A percentile compares a stretch with the other conserved stretches of the same genome.
phyloP scores from a whole-genome alignment of 2,113 vertebrate genomes.

The Pollachius pollachius region DNA sequence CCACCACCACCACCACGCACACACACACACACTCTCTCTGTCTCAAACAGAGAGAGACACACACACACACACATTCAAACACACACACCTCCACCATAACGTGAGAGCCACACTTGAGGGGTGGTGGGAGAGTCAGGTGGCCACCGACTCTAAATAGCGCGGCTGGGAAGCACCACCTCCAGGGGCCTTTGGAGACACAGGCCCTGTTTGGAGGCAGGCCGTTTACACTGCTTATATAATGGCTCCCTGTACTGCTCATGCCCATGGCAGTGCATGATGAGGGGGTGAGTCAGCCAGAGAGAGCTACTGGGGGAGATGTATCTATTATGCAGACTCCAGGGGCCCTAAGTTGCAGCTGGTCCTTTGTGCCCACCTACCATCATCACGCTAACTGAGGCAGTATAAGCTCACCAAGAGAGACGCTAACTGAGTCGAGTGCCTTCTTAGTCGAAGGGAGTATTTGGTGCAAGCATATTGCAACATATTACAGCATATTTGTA shows the following conservation, averaged over 20 bases:
- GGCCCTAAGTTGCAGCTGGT: slow-evolving; percentile 24
- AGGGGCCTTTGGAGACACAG: slow-evolving; percentile 1
- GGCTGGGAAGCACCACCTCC: slow-evolving; percentile 16
- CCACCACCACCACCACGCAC: too few relatives aligned
- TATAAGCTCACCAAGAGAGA: too few relatives aligned
- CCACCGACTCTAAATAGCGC: slow-evolving; percentile 27
- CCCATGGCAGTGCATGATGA: slow-evolving; percentile 30
- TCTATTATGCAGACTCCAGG: slow-evolving; percentile 56
- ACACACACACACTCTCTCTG: too few relatives aligned
- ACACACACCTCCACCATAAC: too few relatives aligned
- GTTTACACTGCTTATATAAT: slow-evolving; percentile 55
- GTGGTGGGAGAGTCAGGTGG: neutral
- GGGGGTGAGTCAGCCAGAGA: slow-evolving; percentile 28
- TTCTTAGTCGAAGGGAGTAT: too few relatives aligned
- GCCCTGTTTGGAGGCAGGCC: slow-evolving; percentile 12
- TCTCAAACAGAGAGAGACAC: too few relatives aligned
- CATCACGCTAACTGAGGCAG: too few relatives aligned
- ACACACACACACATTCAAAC: too few relatives aligned
- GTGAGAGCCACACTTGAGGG: too few relatives aligned
- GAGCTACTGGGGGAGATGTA: slow-evolving; percentile 29
- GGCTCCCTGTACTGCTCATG: slow-evolving; percentile 33
- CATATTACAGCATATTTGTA: too few relatives aligned
- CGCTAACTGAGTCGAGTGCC: too few relatives aligned
- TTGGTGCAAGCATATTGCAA: too few relatives aligned
- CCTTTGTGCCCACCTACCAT: slow-evolving; percentile 16